Evolutionary conservation across 2,113 vertebrate genomes (phyloP).

Genomic region (Percopsis transmontana): DNA sequence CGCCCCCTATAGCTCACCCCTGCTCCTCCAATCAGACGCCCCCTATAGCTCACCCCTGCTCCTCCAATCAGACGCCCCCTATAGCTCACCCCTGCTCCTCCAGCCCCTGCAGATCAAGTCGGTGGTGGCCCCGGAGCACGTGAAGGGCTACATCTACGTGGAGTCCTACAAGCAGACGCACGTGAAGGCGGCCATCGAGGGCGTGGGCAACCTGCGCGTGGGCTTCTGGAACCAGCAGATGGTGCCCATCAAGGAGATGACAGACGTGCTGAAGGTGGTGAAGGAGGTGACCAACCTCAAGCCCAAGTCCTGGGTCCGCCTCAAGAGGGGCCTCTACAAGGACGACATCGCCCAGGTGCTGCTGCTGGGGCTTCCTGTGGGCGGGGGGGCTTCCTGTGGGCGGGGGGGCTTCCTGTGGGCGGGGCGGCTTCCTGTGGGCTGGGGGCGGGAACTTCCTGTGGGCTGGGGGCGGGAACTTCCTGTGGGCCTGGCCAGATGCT

Average conservation of each 20-base stretch:
- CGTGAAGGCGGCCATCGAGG: conserved; percentile 94
- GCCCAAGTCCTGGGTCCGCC: conserved; percentile 94
- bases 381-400: too few relatives aligned
- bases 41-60: not conserved
- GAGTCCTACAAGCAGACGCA: conserved; percentile 98
- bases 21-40: conserved; percentile 70
- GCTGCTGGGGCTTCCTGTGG: too few relatives aligned
- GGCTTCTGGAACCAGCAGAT: conserved; percentile 99
- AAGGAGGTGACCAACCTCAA: conserved; percentile 98
- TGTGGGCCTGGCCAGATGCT: too few relatives aligned
- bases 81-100: not conserved
- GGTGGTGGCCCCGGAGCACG: conserved; percentile 91
- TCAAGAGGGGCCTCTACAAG: conserved; percentile 95
- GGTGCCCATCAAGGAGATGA: conserved; percentile 99
- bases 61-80: not conserved
- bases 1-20: not conserved
- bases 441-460: too few relatives aligned
- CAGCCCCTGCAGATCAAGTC: conserved; percentile 96
- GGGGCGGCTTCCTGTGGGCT: too few relatives aligned
- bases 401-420: too few relatives aligned
- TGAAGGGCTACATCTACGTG: conserved; percentile 95
- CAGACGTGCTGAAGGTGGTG: conserved; percentile 94
- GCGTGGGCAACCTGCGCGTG: conserved; percentile 92
- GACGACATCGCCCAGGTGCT: conserved; percentile 95
- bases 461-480: too few relatives aligned